Evolutionary conservation across 37 sponge, comb jelly and placozoan species (phyloP), one percentile per base, ranked within the genome.

Genomic region (Chondrilla cf. caribensis): DNA sequence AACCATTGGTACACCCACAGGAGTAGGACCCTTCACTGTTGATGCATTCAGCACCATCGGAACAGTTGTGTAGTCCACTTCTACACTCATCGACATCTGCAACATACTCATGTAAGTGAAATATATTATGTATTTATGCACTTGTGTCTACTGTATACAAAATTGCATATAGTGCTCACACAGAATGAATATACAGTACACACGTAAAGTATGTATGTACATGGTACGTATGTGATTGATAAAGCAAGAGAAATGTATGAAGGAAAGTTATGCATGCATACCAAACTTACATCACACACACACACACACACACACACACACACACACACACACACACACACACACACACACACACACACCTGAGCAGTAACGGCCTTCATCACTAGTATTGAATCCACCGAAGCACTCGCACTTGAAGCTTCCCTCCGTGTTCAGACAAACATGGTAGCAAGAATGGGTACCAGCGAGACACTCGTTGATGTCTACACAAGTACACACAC

Each of bases 381-480:
- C 60, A 82, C 19, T 87, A 78, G 65, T 62, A 22, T 40, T 35
- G 78, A 85, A 89, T 70, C 39, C 79, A 8, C 24, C 59, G 26
- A 51, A 32, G 37, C 79, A 78, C 18, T 40, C 28, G 60, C 93
- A 93, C 22, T 29, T 60, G 39, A 80, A 83, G 28, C 83, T 60
- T 32, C 88, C 86, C 15, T 60, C 40, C 7, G 70, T 77, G 62
- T 93, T 89, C 35, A 28, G 66, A 67, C 93, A 93, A 22, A 37
- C 40, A 24, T 88, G 82, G 43, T 33, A 32, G 58, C 90, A 89
- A 7, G 31, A 35, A 26, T 79, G 79, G 70, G 67, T 80, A 0
- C 39, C 75, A 4, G 64, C 21, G 2, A n/a, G 11, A 80, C 93
- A 93, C 51, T 93, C 93, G 81, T 93, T 58, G 58, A 81, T 57